These are phyloP conservation scores for Sarcophilus harrisii DNA, from an alignment of 2,797 vertebrate genomes.

Conservation along the genomic window DNA sequence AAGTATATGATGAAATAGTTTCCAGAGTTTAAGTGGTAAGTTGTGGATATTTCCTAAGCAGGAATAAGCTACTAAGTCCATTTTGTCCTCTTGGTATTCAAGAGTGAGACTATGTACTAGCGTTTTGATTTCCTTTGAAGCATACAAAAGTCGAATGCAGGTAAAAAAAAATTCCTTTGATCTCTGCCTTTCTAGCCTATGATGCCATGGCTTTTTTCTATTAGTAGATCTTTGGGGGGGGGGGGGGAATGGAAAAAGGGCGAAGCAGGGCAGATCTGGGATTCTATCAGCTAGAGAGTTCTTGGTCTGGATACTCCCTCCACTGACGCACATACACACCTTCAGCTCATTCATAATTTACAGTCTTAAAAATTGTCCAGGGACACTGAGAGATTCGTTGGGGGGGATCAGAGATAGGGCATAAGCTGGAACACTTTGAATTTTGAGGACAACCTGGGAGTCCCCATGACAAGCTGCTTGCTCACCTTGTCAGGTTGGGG, in stretches of 20 bases:
- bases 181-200: not conserved
- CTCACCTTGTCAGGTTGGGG: not conserved
- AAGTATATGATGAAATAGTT: not conserved
- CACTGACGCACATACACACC: not conserved
- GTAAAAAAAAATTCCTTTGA: not conserved
- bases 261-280: not conserved
- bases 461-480: not conserved
- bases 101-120: slow-evolving; percentile 14
- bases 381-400: not conserved
- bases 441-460: not conserved
- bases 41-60: slow-evolving; percentile 34
- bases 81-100: not conserved
- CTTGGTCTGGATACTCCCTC: not conserved
- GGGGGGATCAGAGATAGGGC: not conserved
- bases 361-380: not conserved
- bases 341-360: not conserved
- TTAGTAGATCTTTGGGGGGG: not conserved
- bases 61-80: not conserved
- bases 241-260: no score
- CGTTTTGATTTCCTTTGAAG: not conserved
- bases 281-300: not conserved
- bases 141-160: not conserved
- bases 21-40: slow-evolving; percentile 17
- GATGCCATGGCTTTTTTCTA: not conserved
- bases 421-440: not conserved